Evolutionary conservation across 30 jellyfish, hydroid and myxozoan species (phyloP).

Genomic region (Chironex yamaguchii): DNA sequence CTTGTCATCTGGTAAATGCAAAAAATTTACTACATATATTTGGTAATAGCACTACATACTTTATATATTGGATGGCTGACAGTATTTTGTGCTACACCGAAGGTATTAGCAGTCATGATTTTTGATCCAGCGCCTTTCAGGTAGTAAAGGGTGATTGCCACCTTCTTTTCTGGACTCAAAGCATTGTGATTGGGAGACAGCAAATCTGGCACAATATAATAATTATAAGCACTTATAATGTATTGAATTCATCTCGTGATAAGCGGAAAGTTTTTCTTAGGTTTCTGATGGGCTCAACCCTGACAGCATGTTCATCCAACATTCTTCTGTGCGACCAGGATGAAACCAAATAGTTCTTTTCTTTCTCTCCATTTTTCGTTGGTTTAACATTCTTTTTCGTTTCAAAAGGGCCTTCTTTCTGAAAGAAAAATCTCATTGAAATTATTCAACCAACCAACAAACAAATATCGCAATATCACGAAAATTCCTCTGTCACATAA

Average conservation of each 20-base stretch:
- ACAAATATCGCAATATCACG: too few species aligned
- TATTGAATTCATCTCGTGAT: conserved; percentile 5
- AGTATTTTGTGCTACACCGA: conserved; percentile 58
- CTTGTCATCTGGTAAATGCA: conserved; percentile 5
- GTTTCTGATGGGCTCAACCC: neutral
- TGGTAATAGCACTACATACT: conserved; percentile 50
- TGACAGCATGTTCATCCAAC: conserved; percentile 57
- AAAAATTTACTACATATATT: conserved; percentile 18
- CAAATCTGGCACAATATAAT: conserved; percentile 32
- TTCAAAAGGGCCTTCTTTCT: neutral
- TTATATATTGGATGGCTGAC: conserved; percentile 12
- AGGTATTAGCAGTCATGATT: conserved; percentile 60
- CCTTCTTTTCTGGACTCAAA: conserved; percentile 49
- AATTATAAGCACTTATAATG: conserved; percentile 19
- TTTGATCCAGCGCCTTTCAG: conserved; percentile 51
- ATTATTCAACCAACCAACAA: too few species aligned
- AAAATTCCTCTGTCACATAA: too few species aligned
- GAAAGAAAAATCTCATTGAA: too few species aligned
- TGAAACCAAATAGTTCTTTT: neutral
- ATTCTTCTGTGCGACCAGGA: conserved; percentile 46
- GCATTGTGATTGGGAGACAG: conserved; percentile 66
- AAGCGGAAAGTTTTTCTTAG: conserved; percentile 74
- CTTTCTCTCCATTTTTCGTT: neutral
- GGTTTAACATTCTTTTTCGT: neutral
- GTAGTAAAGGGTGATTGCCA: conserved; percentile 55